Base-by-base conservation (phyloP, 2,113 vertebrate genomes). In the Notarius lentiginosus region DNA sequence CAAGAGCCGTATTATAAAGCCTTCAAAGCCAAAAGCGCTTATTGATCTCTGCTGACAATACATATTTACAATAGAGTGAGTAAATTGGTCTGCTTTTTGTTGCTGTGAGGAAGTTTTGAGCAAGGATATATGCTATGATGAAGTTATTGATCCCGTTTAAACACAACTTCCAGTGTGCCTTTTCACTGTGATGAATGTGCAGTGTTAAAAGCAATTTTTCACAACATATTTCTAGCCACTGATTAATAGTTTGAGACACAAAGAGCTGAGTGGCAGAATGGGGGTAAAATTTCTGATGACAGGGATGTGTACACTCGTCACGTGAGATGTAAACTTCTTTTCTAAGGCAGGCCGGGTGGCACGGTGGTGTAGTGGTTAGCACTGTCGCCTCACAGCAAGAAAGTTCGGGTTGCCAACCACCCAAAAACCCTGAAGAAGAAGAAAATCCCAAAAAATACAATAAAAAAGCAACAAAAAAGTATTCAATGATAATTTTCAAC, bases 211-310 rank as follows among this genome's bases (percentile, higher is more conserved):
- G 17, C 63, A 17, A n/a, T 80, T 58, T 60, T 79, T 58, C 56
- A 75, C 61, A 80, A 91, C 83, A 70, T 73, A 79, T 73, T 58
- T 72, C 80, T 72, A 79, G 79, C 73, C 20, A 20, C 84, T 86
- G 84, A 91, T 89, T 85, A 88, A 85, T 30, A 79, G 53, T 82
- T 56, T 14, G 81, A 65, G 18, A 79, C 79, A 86, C 82, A 86
- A 87, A 81, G 84, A 55, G 82, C 86, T 3, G 55, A 61, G 77
- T 89, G 90, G 89, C 86, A 84, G 90, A 86, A 87, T 7, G 47
- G 87, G 81, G 89, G 86, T 81, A 85, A 84, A 63, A 81, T 82
- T 63, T 41, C 17, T 77, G 89, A 72, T 86, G 88, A 86, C 89
- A 86, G 82, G 30, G 82, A 86, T 41, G 41, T 41, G 82, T 55